phyloP scores from a whole-genome alignment of 2,113 vertebrate genomes.

The Pseudorhombus dupliciocellatus region DNA sequence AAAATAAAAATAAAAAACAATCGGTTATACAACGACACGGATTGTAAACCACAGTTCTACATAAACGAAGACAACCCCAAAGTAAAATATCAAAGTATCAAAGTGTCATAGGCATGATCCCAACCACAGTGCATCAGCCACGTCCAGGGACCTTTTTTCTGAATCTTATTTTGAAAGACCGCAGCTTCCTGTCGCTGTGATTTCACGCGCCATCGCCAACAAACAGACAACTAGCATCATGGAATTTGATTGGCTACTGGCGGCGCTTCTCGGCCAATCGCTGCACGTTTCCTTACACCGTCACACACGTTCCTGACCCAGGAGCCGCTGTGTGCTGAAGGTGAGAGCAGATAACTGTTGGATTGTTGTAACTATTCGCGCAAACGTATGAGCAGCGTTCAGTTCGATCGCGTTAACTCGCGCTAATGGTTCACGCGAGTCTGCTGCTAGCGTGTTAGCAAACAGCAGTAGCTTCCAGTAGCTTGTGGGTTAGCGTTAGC shows the following conservation, averaged over 20 bases:
- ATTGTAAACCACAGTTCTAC: no score
- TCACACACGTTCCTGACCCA: not conserved
- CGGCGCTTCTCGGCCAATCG: constrained; percentile 54
- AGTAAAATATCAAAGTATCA: no score
- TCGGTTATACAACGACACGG: no score
- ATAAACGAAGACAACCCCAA: no score
- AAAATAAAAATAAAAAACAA: no score
- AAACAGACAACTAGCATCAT: constrained; percentile 4
- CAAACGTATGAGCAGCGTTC: not conserved
- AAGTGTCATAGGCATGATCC: no score
- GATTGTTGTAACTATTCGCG: not conserved
- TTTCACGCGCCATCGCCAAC: not conserved
- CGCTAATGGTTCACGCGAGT: not conserved
- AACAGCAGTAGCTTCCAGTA: not conserved
- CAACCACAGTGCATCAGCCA: no score
- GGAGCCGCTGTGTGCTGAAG: constrained; percentile 63
- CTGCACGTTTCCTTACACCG: constrained; percentile 13
- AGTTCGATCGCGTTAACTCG: not conserved
- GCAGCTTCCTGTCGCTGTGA: not conserved
- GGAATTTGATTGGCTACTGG: constrained; percentile 62
- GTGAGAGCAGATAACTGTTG: constrained; percentile 59
- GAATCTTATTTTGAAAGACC: constrained; percentile 43
- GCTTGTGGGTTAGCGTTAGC: not conserved
- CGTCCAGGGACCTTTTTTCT: not conserved
- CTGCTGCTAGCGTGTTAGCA: not conserved